These are phyloP conservation scores for Stegostoma tigrinum DNA, from an alignment of 2,113 vertebrate species.

Conservation along the genomic window DNA sequence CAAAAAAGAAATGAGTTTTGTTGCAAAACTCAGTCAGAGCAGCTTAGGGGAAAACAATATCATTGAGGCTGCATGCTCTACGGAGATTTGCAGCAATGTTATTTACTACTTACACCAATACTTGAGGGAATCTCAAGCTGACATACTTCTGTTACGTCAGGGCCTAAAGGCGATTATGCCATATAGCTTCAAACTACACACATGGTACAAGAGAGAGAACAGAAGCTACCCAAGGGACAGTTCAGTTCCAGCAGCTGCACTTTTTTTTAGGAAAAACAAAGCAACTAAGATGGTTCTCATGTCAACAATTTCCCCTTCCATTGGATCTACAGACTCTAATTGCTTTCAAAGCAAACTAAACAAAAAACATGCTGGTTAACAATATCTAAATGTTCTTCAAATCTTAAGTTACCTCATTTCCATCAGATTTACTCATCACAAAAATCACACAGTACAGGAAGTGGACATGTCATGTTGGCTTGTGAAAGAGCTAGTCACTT, in stretches of 20 bases:
- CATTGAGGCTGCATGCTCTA: background rate
- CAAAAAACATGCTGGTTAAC: background rate
- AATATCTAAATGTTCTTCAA: background rate
- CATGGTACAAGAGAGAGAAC: background rate
- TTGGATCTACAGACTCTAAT: background rate
- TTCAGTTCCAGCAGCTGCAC: background rate
- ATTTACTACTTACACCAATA: background rate
- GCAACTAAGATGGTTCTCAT: background rate
- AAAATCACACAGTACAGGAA: background rate
- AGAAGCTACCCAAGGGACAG: background rate
- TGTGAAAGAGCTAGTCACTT: background rate
- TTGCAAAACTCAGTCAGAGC: background rate
- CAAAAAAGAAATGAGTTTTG: background rate
- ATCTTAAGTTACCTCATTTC: background rate
- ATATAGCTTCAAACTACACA: background rate
- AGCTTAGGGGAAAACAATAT: background rate
- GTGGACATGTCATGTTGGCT: background rate
- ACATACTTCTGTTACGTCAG: background rate
- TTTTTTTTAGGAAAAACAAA: background rate
- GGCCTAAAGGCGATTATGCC: background rate
- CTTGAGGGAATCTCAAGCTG: conserved; percentile 11
- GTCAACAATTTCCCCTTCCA: background rate
- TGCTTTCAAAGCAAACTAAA: background rate
- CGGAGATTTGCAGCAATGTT: conserved; percentile 9
- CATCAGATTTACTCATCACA: background rate